These are phyloP conservation scores for Folsomia candida DNA, from an alignment of 2,888 invertebrate species.

Conservation along the genomic window DNA sequence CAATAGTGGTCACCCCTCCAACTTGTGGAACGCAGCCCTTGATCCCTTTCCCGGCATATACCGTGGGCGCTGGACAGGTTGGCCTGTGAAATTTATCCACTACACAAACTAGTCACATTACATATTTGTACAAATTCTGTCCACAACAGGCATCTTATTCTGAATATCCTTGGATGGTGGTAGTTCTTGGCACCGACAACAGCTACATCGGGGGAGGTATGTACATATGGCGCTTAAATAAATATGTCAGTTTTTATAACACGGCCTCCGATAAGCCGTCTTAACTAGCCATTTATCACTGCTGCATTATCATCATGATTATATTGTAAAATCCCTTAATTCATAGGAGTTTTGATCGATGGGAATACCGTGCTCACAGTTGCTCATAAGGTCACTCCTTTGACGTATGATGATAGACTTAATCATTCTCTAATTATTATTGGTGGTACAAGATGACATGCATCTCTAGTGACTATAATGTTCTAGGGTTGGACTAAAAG, in stretches of 20 bases:
- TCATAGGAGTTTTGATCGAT: constrained; percentile 59
- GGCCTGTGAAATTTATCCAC: background rate
- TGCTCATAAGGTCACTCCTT: constrained; percentile 63
- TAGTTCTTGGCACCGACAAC: constrained; percentile 60
- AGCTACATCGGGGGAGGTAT: constrained; percentile 69
- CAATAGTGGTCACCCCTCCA: constrained; percentile 18
- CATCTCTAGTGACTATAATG: background rate
- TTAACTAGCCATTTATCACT: too few species aligned
- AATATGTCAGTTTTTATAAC: too few species aligned
- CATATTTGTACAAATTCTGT: background rate
- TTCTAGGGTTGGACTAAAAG: constrained; percentile 57
- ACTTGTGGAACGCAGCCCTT: constrained; percentile 26
- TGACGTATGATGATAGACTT: too few species aligned
- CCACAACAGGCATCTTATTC: constrained; percentile 62
- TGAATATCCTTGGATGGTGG: constrained; percentile 70
- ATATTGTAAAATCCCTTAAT: too few species aligned
- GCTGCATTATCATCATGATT: constrained; percentile 61
- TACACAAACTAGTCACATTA: background rate
- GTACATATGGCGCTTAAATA: too few species aligned
- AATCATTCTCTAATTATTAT: too few species aligned
- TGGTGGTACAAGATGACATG: too few species aligned
- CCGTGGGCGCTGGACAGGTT: constrained; percentile 28
- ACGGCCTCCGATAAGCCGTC: too few species aligned
- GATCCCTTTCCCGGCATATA: constrained; percentile 14
- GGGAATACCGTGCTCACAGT: constrained; percentile 69